Conservation (phyloP, 2,888 invertebrate species). For the Dryobota labecula region DNA sequence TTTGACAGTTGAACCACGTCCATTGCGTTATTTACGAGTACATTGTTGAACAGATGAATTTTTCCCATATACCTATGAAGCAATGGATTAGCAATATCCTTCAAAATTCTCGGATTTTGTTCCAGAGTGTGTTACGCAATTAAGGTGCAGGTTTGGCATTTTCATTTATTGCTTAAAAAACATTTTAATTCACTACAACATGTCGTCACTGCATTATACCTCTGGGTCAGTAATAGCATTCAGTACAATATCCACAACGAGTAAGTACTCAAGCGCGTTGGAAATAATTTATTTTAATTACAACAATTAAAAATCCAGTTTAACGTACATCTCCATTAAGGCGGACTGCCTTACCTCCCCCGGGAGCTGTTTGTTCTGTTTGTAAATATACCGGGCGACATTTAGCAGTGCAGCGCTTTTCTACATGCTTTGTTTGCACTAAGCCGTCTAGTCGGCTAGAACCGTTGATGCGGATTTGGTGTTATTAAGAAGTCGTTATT, state of each 20-base stretch:
- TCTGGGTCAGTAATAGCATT: conserved; percentile 22
- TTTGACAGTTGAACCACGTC: no score
- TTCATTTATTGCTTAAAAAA: background rate
- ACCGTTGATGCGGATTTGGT: background rate
- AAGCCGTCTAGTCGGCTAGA: background rate
- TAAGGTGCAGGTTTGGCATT: background rate
- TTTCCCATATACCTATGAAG: no score
- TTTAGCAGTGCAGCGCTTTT: conserved; percentile 58
- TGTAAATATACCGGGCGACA: conserved; percentile 52
- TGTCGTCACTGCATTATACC: background rate
- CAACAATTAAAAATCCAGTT: conserved; percentile 75
- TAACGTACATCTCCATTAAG: conserved; percentile 74
- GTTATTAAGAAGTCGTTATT: background rate
- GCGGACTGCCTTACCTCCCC: conserved; percentile 54
- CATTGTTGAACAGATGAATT: no score
- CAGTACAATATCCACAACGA: conserved; percentile 34
- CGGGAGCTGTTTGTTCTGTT: conserved; percentile 54
- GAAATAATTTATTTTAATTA: conserved; percentile 69
- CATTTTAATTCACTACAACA: background rate
- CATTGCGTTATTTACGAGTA: no score
- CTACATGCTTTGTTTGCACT: conserved; percentile 8
- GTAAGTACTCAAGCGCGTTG: conserved; percentile 33
- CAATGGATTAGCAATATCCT: no score
- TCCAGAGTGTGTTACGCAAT: no score
- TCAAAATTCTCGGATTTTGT: no score